phyloP scores from a whole-genome alignment of 1,140 invertebrate species.

The Epicauta chinensis region DNA sequence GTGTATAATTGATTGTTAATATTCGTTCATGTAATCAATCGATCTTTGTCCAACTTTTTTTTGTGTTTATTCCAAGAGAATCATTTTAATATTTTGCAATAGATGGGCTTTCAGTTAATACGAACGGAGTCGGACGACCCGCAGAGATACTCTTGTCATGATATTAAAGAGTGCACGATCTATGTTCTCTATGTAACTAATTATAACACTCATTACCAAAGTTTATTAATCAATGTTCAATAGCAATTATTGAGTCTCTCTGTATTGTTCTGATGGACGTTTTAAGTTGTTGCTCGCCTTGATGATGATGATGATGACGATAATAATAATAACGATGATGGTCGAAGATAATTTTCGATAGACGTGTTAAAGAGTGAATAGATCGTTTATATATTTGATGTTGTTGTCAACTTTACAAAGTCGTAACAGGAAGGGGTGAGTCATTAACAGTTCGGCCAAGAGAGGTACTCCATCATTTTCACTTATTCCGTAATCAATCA shows the following conservation, averaged over 20 bases:
- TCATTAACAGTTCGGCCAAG: conserved; percentile 7
- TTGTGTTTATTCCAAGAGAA: too few species aligned
- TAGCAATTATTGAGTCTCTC: conserved; percentile 15
- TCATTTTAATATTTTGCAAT: conserved; percentile 1
- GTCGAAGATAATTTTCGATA: too few species aligned
- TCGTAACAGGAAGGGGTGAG: too few species aligned
- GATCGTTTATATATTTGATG: neutral
- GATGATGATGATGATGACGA: too few species aligned
- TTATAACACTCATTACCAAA: conserved; percentile 42
- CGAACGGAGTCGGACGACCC: neutral
- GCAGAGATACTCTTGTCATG: neutral
- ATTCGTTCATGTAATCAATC: too few species aligned
- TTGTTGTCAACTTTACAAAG: conserved; percentile 6
- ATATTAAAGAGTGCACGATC: conserved; percentile 21
- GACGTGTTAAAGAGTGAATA: too few species aligned
- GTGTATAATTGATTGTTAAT: too few species aligned
- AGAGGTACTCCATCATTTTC: conserved; percentile 9
- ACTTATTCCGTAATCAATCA: neutral
- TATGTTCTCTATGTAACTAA: conserved; percentile 33
- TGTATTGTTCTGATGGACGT: conserved; percentile 17
- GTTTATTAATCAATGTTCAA: conserved; percentile 42
- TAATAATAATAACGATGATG: too few species aligned
- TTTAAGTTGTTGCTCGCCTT: neutral
- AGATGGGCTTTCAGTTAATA: conserved; percentile 8
- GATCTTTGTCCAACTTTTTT: too few species aligned